Conservation (phyloP, 2,113 vertebrate genomes). For the Nibea albiflora region DNA sequence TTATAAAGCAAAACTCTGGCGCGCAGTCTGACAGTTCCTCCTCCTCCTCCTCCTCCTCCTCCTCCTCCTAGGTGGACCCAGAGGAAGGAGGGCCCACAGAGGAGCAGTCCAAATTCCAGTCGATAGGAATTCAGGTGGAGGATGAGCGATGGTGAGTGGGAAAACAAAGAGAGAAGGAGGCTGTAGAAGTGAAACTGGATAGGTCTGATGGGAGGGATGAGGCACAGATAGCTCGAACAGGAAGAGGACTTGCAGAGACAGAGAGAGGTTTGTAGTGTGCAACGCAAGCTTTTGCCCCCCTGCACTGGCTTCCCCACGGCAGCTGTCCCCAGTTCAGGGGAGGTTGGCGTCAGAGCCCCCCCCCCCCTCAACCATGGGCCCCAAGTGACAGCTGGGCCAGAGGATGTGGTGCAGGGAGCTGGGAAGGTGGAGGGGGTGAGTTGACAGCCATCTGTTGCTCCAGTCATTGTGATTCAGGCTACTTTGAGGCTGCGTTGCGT, state of each 20-base stretch:
- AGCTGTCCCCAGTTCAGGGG: constrained; percentile 75
- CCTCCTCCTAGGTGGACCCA: constrained; percentile 91
- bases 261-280: constrained; percentile 54
- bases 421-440: constrained; percentile 67
- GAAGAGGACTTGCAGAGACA: constrained; percentile 38
- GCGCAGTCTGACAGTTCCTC: constrained; percentile 7
- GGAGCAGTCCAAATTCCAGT: constrained; percentile 96
- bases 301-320: constrained; percentile 57
- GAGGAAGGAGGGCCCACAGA: constrained; percentile 87
- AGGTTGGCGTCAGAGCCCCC: constrained; percentile 72
- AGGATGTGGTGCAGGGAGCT: constrained; percentile 71
- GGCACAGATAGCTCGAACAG: constrained; percentile 22
- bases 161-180: constrained; percentile 1
- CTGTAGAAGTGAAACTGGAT: constrained; percentile 45
- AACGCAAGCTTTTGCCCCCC: constrained; percentile 22
- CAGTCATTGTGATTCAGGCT: constrained; percentile 80
- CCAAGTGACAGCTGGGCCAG: constrained; percentile 79
- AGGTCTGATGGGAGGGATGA: constrained; percentile 44
- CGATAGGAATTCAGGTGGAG: constrained; percentile 98
- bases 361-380: constrained; percentile 65
- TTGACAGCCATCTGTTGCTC: constrained; percentile 84
- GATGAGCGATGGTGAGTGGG: constrained; percentile 94
- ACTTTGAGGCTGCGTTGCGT: constrained; percentile 57
- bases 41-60: not conserved
- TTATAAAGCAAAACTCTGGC: not conserved